Conservation (phyloP, 1,140 invertebrate species). For the Pseudomyrmex cubaensis region DNA sequence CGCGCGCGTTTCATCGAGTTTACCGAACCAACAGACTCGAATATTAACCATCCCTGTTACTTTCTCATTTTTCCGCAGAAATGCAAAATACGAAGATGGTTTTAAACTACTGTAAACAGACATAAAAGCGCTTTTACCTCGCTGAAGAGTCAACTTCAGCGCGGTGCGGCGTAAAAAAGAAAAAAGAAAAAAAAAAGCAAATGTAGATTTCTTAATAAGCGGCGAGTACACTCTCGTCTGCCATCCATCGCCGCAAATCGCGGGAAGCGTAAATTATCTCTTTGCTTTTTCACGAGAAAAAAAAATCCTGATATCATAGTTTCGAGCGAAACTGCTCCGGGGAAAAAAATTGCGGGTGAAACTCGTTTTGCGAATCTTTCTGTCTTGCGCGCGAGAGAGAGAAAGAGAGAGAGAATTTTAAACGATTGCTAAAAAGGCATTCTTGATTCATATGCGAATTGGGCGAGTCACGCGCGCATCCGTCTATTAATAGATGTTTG, state of each 20-base stretch:
- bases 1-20: conserved; percentile 13
- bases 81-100: conserved; percentile 37
- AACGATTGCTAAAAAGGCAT: conserved; percentile 17
- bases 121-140: conserved; percentile 19
- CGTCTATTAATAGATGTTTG: conserved; percentile 59
- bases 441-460: conserved; percentile 47
- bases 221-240: not conserved
- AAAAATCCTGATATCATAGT: conserved; percentile 12
- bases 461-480: conserved; percentile 1
- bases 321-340: not conserved
- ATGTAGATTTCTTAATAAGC: conserved; percentile 43
- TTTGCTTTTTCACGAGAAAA: conserved; percentile 3
- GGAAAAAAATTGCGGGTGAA: conserved; percentile 22
- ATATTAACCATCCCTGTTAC: conserved; percentile 21
- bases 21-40: conserved; percentile 2
- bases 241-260: conserved; percentile 2
- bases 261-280: conserved; percentile 7
- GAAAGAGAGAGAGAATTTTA: not conserved
- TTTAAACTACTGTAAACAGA: conserved; percentile 30
- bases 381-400: not conserved
- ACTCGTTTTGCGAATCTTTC: not conserved
- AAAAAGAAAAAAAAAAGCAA: not conserved
- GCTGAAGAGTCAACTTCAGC: conserved; percentile 22
- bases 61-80: conserved; percentile 40
- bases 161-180: not conserved